These are phyloP conservation scores for Druceiella hillmani DNA, from an alignment of 2,888 invertebrate species.

Conservation along the genomic window DNA sequence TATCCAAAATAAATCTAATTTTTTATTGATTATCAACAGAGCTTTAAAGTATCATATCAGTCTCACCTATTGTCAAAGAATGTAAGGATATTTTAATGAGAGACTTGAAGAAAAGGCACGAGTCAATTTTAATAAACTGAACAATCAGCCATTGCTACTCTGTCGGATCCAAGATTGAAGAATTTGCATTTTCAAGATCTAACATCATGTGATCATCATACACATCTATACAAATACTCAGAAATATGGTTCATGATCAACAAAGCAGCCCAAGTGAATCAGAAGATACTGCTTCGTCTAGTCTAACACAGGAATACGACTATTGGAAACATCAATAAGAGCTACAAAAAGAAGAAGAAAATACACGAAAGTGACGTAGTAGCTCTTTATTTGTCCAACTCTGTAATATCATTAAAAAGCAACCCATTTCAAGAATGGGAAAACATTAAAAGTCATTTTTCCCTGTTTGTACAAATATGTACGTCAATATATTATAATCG, in stretches of 20 bases:
- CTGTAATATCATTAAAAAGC: slow-evolving; percentile 24
- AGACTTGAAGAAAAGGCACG: slow-evolving; percentile 25
- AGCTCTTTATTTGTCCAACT: slow-evolving; percentile 25
- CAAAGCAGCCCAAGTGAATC: slow-evolving; percentile 24
- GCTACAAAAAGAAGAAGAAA: slow-evolving; percentile 23
- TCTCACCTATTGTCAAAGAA: slow-evolving; percentile 23
- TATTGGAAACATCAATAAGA: slow-evolving; percentile 28
- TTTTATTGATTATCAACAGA: slow-evolving; percentile 26
- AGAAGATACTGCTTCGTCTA: slow-evolving; percentile 23
- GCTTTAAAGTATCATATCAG: slow-evolving; percentile 25
- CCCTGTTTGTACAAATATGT: slow-evolving; percentile 27
- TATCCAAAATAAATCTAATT: slow-evolving; percentile 28
- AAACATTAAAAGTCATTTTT: slow-evolving; percentile 26
- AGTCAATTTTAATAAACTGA: slow-evolving; percentile 26
- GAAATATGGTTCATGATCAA: too few relatives aligned
- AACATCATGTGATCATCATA: slow-evolving; percentile 23
- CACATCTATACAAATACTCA: slow-evolving; percentile 22
- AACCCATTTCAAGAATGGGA: slow-evolving; percentile 28
- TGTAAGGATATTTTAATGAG: slow-evolving; percentile 23
- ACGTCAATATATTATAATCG: slow-evolving; percentile 27
- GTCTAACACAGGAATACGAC: slow-evolving; percentile 18
- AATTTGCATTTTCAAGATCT: slow-evolving; percentile 27
- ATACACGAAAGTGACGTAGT: slow-evolving; percentile 26
- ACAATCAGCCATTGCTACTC: slow-evolving; percentile 21
- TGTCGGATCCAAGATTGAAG: slow-evolving; percentile 26